Conservation (phyloP, 2,888 invertebrate genomes). For the Prenolepis imparis region DNA sequence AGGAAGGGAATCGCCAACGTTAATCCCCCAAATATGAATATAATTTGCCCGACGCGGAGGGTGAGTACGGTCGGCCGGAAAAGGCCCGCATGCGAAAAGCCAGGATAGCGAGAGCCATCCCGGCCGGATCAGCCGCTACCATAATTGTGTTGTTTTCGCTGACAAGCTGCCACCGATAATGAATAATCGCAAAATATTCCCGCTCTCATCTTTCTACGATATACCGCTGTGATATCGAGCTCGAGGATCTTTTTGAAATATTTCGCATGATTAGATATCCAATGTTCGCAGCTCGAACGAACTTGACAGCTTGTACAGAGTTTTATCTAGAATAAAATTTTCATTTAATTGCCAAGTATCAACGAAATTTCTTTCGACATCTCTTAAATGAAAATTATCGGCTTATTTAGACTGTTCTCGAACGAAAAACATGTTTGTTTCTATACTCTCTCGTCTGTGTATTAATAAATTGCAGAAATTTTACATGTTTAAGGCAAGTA, state of each 20-base stretch:
- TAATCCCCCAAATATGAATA: slow-evolving; percentile 85
- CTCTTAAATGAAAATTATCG: background rate
- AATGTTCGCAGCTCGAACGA: background rate
- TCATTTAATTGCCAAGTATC: too few relatives aligned
- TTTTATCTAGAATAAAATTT: too few relatives aligned
- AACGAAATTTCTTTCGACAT: background rate
- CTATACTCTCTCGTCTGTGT: background rate
- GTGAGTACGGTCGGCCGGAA: slow-evolving; percentile 56
- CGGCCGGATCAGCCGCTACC: slow-evolving; percentile 70
- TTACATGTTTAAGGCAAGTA: background rate
- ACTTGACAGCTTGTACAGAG: too few relatives aligned
- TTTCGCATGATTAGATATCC: background rate
- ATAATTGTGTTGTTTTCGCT: slow-evolving; percentile 73
- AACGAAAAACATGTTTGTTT: background rate
- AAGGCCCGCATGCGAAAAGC: slow-evolving; percentile 65
- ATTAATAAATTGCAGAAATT: background rate
- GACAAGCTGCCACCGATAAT: slow-evolving; percentile 74
- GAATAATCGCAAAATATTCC: slow-evolving; percentile 69
- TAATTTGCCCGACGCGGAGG: slow-evolving; percentile 80
- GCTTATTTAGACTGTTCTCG: background rate
- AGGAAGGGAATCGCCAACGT: slow-evolving; percentile 79
- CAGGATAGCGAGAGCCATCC: slow-evolving; percentile 56
- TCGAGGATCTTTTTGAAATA: slow-evolving; percentile 6
- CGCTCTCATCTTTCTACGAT: slow-evolving; percentile 1
- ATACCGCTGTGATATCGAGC: background rate